Percentiles rank a stretch among this genome's conserved stretches.
Conservation (phyloP, 2,888 invertebrate species). For the Aleiodes alternator region DNA sequence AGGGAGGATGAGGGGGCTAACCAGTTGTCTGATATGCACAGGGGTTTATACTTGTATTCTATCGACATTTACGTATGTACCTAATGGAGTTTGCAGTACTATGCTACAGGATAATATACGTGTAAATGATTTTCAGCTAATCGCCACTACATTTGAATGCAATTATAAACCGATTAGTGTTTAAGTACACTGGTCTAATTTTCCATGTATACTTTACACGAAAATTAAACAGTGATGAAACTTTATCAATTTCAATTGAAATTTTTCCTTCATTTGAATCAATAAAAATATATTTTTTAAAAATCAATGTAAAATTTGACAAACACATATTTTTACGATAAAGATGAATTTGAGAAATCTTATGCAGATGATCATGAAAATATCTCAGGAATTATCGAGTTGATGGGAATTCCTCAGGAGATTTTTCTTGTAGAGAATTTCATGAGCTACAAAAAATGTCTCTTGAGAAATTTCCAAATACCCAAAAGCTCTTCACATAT, state of each 20-base stretch:
- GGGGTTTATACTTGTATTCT: slow-evolving; percentile 33
- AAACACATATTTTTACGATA: no score
- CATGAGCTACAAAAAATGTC: no score
- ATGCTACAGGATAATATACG: slow-evolving; percentile 43
- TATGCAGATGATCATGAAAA: no score
- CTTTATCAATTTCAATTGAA: not conserved
- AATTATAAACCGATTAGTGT: slow-evolving; percentile 72
- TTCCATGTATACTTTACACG: slow-evolving; percentile 14
- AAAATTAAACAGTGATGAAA: slow-evolving; percentile 6
- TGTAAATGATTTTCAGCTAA: slow-evolving; percentile 66
- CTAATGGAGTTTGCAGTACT: slow-evolving; percentile 21
- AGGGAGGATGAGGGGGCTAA: slow-evolving; percentile 2
- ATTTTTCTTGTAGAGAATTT: no score
- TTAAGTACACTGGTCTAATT: slow-evolving; percentile 55
- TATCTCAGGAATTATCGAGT: no score
- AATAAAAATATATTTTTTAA: no score
- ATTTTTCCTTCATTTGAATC: no score
- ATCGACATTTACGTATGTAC: slow-evolving; percentile 26
- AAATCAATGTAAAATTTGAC: no score
- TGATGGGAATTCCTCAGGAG: no score
- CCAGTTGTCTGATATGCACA: slow-evolving; percentile 31
- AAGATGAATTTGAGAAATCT: no score
- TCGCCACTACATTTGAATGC: slow-evolving; percentile 65
- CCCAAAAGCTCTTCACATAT: no score
- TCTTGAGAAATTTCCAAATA: no score